Percentiles rank a stretch among this genome's conserved stretches.
Conservation (phyloP, 2,797 vertebrate species). For the Cetoscarus ocellatus region DNA sequence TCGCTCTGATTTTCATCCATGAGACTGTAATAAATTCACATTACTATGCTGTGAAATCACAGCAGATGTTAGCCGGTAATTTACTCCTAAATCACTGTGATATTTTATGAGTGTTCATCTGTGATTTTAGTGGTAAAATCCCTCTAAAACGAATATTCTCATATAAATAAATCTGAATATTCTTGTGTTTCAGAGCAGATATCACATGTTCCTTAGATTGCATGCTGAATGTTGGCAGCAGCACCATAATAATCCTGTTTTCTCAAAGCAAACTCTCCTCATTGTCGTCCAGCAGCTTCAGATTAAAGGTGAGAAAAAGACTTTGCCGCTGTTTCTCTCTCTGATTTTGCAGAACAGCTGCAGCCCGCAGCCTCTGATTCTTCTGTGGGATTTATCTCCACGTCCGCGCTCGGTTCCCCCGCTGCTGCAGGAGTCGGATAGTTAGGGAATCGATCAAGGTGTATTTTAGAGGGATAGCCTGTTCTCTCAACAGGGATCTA, state of each 20-base stretch:
- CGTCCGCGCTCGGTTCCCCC: conserved; percentile 27
- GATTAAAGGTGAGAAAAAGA: neutral
- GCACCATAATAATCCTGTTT: neutral
- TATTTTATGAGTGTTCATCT: no score
- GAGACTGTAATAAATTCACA: no score
- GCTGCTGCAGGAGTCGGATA: conserved; percentile 40
- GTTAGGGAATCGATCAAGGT: conserved; percentile 65
- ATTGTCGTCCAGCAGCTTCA: neutral
- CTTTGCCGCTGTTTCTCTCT: neutral
- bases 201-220: no score
- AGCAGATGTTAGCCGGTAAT: no score
- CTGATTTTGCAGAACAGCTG: conserved; percentile 25
- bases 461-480: conserved; percentile 62
- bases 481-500: conserved; percentile 71
- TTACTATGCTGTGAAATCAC: no score
- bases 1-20: no score
- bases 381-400: conserved; percentile 46
- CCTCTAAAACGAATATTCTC: no score
- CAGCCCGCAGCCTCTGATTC: conserved; percentile 16
- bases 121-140: no score
- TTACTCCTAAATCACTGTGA: no score
- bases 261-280: neutral
- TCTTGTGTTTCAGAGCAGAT: no score
- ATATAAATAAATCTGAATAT: no score
- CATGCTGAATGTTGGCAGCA: neutral